phyloP scores from a whole-genome alignment of 2,888 invertebrate species.

The Carabus problematicus region DNA sequence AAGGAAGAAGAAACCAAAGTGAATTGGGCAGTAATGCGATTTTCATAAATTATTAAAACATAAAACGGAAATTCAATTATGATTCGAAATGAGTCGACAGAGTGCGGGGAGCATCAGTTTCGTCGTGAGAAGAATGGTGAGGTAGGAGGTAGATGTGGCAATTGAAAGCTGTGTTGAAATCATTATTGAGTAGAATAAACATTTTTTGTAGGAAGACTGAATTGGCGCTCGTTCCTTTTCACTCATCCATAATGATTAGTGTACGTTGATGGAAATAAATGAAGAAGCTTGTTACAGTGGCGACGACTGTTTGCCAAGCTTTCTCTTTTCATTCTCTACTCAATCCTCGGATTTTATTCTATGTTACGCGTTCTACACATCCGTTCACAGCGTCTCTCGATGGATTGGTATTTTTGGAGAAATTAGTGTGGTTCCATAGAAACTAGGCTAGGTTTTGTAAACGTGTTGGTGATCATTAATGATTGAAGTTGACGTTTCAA shows the following conservation, averaged over 20 bases:
- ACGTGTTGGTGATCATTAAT: too few relatives aligned
- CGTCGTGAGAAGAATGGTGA: background rate
- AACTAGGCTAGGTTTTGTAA: too few relatives aligned
- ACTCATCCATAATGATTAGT: conserved; percentile 25
- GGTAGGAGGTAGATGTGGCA: too few relatives aligned
- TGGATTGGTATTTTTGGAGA: too few relatives aligned
- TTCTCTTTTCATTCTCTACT: background rate
- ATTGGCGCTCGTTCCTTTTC: conserved; percentile 16
- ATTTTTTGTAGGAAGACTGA: background rate
- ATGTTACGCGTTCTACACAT: too few relatives aligned
- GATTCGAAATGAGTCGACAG: conserved; percentile 13
- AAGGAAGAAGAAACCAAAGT: conserved; percentile 6
- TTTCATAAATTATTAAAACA: conserved; percentile 19
- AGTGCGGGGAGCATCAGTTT: background rate
- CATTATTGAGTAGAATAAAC: conserved; percentile 14
- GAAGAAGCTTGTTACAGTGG: conserved; percentile 15
- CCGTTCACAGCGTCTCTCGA: too few relatives aligned
- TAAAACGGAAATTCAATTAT: conserved; percentile 18
- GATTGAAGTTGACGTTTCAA: too few relatives aligned
- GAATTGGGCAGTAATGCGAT: conserved; percentile 6
- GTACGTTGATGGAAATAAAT: conserved; percentile 16
- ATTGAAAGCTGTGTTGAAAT: conserved; percentile 24
- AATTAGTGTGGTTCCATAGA: too few relatives aligned
- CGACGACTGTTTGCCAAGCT: conserved; percentile 12
- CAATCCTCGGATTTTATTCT: too few relatives aligned